Conservation (phyloP, 2,113 vertebrate species). For the Corapipo altera region DNA sequence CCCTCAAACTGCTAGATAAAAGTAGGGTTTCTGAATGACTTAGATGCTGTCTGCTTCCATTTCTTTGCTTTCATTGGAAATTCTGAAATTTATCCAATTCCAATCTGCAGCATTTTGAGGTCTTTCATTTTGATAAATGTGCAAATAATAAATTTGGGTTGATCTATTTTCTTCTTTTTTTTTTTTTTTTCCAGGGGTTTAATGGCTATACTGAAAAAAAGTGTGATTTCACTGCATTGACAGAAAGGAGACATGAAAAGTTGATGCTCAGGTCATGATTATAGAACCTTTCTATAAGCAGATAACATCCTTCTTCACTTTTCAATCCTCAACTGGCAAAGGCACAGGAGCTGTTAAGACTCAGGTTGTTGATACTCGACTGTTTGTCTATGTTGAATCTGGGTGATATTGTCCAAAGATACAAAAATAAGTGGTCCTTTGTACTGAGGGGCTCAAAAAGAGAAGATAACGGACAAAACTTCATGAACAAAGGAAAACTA, state of each 20-base stretch:
- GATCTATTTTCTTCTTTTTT: not conserved
- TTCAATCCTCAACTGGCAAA: not conserved
- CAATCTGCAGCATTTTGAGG: not conserved
- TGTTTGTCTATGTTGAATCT: not conserved
- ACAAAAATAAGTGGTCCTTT: not conserved
- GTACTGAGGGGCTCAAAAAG: not conserved
- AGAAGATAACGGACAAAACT: not conserved
- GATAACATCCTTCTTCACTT: not conserved
- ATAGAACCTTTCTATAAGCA: not conserved
- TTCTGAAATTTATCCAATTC: not conserved
- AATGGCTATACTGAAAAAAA: not conserved
- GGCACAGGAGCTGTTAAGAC: not conserved
- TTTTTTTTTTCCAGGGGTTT: accelerated
- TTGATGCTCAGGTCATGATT: not conserved
- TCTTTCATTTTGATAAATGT: not conserved
- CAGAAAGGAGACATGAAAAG: not conserved
- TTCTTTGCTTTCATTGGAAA: not conserved
- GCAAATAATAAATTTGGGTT: not conserved
- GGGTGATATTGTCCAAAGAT: not conserved
- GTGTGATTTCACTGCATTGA: not conserved
- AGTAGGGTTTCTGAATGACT: not conserved
- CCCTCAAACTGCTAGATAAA: not conserved
- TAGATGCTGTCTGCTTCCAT: not conserved
- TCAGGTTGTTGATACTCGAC: not conserved
- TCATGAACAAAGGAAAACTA: not conserved